Conservation (phyloP, 2,888 invertebrate genomes). For the Hyposoter didymator region DNA sequence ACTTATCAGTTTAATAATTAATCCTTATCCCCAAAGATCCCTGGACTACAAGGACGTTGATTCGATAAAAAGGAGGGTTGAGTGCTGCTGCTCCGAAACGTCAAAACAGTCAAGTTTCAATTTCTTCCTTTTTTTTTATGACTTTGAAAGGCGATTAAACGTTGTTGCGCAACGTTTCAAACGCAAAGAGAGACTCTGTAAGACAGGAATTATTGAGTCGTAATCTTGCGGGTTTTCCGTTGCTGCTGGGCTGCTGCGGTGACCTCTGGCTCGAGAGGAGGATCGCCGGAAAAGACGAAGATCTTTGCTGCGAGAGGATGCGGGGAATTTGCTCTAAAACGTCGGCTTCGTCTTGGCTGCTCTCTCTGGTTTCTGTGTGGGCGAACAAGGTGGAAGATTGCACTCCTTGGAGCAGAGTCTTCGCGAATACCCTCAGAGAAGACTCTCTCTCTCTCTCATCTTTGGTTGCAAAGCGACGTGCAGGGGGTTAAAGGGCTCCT, state of each 20-base stretch:
- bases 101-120: not conserved
- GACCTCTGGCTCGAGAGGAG: slow-evolving; percentile 43
- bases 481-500: slow-evolving; percentile 82
- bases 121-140: slow-evolving; percentile 6
- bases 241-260: slow-evolving; percentile 23
- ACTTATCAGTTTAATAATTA: not conserved
- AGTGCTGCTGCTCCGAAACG: not conserved
- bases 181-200: slow-evolving; percentile 35
- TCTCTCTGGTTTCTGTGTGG: slow-evolving; percentile 38
- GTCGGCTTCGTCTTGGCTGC: slow-evolving; percentile 25
- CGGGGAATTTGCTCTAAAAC: slow-evolving; percentile 36
- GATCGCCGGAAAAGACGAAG: slow-evolving; percentile 61
- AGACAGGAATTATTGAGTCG: slow-evolving; percentile 50
- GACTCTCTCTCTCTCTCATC: slow-evolving; percentile 3
- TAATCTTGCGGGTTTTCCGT: slow-evolving; percentile 47
- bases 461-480: slow-evolving; percentile 46
- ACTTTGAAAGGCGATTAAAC: slow-evolving; percentile 34
- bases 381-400: slow-evolving; percentile 29
- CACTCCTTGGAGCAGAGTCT: slow-evolving; percentile 43
- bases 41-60: not conserved
- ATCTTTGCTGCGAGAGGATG: slow-evolving; percentile 26
- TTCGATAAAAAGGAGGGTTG: not conserved
- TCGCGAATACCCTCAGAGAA: slow-evolving; percentile 43
- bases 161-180: slow-evolving; percentile 69
- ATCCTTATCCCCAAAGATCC: not conserved